Base-by-base conservation (phyloP, 2,113 vertebrate genomes). In the Potamarius usumacintae region DNA sequence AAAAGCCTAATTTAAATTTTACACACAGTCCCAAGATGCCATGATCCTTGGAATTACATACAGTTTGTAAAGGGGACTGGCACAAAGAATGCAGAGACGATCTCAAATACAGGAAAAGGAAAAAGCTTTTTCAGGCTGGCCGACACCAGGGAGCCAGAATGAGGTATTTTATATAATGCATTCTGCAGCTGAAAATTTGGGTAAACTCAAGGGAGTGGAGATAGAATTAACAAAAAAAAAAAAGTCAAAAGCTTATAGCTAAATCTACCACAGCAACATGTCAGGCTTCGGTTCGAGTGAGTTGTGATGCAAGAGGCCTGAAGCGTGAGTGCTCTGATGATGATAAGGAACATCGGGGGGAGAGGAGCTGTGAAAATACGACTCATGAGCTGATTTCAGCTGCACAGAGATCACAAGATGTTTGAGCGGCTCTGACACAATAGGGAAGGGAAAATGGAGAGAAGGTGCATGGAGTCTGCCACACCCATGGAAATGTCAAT, bases 331-430 rank as follows among this genome's bases (percentile, higher is more conserved):
- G 92, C 93, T 91, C 90, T 89, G 86, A 91, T 92, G 93, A 94
- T 93, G 93, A 95, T 93, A 94, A 94, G 94, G 93, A 95, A 94
- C 92, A 94, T 87, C 42, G 81, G 89, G 74, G 92, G 90, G 84
- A 88, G 82, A 77, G 82, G 69, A 86, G 71, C 81, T 89, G 85
- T 91, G 93, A 92, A 94, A 94, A 94, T 92, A 93, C 91, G 90
- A 93, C 92, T 94, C 93, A 92, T 91, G 92, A 94, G 91, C 93
- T 93, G 90, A 91, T 94, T 94, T 94, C 85, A 79, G 90, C 93
- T 93, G 88, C 92, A 92, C 92, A 90, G 91, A 94, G 92, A 94
- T 92, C 91, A 11, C 2, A 34, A 17, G 67, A 71, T 71, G 67
- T 34, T 48, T 20, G 34, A 74, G 34, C 18, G 22, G 34, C 34